Conservation (phyloP, 2,888 invertebrate genomes). For the Stenotaenia linearis region DNA sequence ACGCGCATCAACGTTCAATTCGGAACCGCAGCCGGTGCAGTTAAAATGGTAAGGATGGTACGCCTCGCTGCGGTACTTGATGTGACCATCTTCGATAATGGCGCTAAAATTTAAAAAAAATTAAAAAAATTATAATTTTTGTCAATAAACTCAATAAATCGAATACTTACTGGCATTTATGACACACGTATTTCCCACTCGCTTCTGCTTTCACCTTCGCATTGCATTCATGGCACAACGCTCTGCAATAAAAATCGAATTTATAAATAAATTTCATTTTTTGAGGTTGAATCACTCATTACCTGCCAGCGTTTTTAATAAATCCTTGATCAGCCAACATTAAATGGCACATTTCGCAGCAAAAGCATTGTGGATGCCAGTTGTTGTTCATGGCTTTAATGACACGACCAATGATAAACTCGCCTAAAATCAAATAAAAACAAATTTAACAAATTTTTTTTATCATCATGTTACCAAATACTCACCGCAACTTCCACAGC, state of each 20-base stretch:
- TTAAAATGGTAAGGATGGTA: conserved; percentile 99
- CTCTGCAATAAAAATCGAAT: conserved; percentile 55
- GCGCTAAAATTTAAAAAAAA: conserved; percentile 56
- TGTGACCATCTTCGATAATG: conserved; percentile 81
- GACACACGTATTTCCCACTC: conserved; percentile 92
- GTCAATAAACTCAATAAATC: not conserved
- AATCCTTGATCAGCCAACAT: conserved; percentile 96
- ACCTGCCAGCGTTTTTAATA: conserved; percentile 64
- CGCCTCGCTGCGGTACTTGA: conserved; percentile 89
- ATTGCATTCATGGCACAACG: conserved; percentile 91
- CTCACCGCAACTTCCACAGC: conserved; percentile 74
- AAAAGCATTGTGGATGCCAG: conserved; percentile 98
- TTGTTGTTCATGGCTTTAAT: conserved; percentile 99
- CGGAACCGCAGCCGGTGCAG: conserved; percentile 70
- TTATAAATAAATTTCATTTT: not conserved
- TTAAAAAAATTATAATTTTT: not conserved
- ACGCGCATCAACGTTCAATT: conserved; percentile 90
- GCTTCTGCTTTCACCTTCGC: conserved; percentile 92
- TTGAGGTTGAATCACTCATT: not conserved
- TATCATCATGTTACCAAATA: not conserved
- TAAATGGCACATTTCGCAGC: conserved; percentile 85
- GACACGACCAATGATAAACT: conserved; percentile 96
- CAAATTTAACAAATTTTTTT: conserved; percentile 24
- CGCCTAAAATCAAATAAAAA: conserved; percentile 54
- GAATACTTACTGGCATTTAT: conserved; percentile 91